Conservation (phyloP, 2,797 vertebrate species). For the Sebastes diploproa region DNA sequence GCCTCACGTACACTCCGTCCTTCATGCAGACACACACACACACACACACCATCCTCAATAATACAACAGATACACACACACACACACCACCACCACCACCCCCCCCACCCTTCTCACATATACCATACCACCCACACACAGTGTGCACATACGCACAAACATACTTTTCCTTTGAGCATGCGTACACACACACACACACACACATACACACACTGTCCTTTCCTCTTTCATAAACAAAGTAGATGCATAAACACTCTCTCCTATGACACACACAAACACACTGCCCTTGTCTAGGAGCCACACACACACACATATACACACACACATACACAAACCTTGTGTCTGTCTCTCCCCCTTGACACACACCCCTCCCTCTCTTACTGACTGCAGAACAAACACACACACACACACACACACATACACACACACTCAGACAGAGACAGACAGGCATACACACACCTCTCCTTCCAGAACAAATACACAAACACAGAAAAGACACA, state of each 20-base stretch:
- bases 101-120: constrained; percentile 62
- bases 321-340: constrained; percentile 66
- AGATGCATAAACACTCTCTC: constrained; percentile 83
- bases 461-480: constrained; percentile 63
- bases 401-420: constrained; percentile 40
- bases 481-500: constrained; percentile 58
- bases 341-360: constrained; percentile 69
- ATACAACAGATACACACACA: constrained; percentile 72
- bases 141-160: constrained; percentile 51
- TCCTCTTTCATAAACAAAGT: constrained; percentile 85
- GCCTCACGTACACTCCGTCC: constrained; percentile 54
- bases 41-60: constrained; percentile 59
- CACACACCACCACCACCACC: constrained; percentile 46
- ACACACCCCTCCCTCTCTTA: constrained; percentile 76
- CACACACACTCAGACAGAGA: constrained; percentile 37
- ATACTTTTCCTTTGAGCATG: constrained; percentile 61
- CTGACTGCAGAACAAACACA: constrained; percentile 79
- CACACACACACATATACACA: constrained; percentile 41
- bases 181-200: constrained; percentile 28
- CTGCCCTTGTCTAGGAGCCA: constrained; percentile 70
- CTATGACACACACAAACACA: constrained; percentile 74
- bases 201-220: constrained; percentile 70
- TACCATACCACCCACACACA: constrained; percentile 79
- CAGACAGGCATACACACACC: constrained; percentile 42
- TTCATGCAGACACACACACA: constrained; percentile 55